Percentiles rank a stretch among this genome's conserved stretches.
Conservation (phyloP, 2,888 invertebrate species). For the Epinotia ramella region DNA sequence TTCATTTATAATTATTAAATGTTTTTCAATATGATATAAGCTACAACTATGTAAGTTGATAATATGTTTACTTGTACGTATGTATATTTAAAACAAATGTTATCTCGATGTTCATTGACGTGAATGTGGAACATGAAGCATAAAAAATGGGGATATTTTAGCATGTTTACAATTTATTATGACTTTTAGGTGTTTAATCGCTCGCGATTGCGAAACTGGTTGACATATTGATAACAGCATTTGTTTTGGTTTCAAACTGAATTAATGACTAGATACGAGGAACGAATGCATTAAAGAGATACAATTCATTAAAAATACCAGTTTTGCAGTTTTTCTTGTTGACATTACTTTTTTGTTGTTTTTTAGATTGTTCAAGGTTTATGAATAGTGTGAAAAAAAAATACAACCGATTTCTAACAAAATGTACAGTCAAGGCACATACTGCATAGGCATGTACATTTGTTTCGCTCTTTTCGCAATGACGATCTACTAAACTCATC, state of each 20-base stretch:
- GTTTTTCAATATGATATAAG: neutral
- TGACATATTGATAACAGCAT: constrained; percentile 7
- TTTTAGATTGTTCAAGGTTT: too few relatives aligned
- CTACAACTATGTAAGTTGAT: neutral
- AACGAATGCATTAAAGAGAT: neutral
- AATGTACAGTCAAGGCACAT: too few relatives aligned
- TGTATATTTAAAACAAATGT: neutral
- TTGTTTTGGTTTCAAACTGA: neutral
- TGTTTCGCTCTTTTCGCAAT: too few relatives aligned
- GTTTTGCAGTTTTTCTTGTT: neutral
- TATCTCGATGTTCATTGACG: neutral
- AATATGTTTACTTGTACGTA: neutral
- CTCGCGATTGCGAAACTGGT: neutral
- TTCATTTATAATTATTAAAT: constrained; percentile 1
- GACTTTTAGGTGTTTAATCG: neutral
- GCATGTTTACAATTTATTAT: neutral
- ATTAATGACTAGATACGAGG: neutral
- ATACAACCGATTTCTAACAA: too few relatives aligned
- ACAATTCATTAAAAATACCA: too few relatives aligned
- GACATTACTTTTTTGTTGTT: too few relatives aligned
- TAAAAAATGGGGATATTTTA: neutral
- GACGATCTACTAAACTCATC: too few relatives aligned
- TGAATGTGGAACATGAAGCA: neutral
- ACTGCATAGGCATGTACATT: too few relatives aligned
- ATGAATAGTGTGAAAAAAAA: too few relatives aligned